Base-by-base conservation (phyloP, 2,888 invertebrate genomes). In the Plagiodera versicolora region DNA sequence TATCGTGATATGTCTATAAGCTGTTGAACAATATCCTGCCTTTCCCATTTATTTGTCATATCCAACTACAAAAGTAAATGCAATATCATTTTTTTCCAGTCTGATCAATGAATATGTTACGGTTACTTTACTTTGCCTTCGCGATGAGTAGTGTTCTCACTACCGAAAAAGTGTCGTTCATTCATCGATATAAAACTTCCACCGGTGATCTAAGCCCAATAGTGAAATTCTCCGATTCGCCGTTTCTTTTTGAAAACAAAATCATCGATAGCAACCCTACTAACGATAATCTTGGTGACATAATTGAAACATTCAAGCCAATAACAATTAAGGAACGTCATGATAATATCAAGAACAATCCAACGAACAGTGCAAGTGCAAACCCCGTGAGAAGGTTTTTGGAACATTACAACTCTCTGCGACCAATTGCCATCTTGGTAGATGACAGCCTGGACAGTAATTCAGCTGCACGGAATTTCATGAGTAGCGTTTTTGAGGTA, bases 1-100 rank as follows among this genome's bases (percentile, higher is more conserved):
- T 19, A 55, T 50, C 65, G 48, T 58, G 65, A 66, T 66, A 62
- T 62, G 58, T 45, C 56, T 65, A 48, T 54, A 24, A 56, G 65
- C 56, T 64, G 65, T 76, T 77, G 68, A 72, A 75, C 75, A 76
- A 77, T 75, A 74, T 77, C 77, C 77, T 75, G 69, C 76, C 72
- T 66, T 70, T 61, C 77, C 77, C 75, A 75, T 60, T 59, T 67
- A 64, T 75, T 75, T 72, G 77, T 77, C 75, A 77, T 68, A 61
- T 66, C 59, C 44, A 53, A 32, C 57, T 68, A 72, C 69, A 72
- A 70, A 72, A 70, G 66, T 62, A 60, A 32, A 54, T 57, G 51
- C 56, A 51, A 30, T 52, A 55, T 49, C 35, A 39, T 44, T 47
- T 48, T 54, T 56, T 47, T 32, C 20, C 56, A 50, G 30, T 53